phyloP scores from a whole-genome alignment of 2,113 vertebrate genomes.

The Lamprotornis superbus region DNA sequence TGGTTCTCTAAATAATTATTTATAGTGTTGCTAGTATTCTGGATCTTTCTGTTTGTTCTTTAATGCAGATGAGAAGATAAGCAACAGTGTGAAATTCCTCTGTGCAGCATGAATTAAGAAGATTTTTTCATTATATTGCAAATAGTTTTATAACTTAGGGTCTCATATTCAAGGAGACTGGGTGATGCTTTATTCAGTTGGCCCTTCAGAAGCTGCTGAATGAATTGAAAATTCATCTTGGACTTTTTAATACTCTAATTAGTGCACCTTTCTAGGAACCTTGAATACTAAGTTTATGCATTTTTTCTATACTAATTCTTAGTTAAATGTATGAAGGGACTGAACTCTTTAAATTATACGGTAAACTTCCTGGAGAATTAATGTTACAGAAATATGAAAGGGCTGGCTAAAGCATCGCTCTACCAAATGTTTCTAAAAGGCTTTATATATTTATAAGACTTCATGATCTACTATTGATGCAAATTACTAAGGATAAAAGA shows the following conservation, averaged over 20 bases:
- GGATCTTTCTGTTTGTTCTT: neutral
- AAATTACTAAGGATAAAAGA: slow-evolving; percentile 61
- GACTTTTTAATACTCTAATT: neutral
- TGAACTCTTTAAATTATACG: neutral
- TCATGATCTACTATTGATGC: slow-evolving; percentile 57
- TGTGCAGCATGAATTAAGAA: neutral
- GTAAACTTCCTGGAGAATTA: slow-evolving; percentile 44
- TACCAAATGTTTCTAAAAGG: slow-evolving; percentile 64
- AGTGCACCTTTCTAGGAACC: neutral
- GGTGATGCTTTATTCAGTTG: slow-evolving; percentile 1
- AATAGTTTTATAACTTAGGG: neutral
- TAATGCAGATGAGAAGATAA: neutral
- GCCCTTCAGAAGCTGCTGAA: neutral
- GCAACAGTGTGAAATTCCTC: neutral
- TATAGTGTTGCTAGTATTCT: neutral
- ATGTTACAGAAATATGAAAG: slow-evolving; percentile 43
- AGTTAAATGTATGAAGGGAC: slow-evolving; percentile 18
- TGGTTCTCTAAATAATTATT: neutral
- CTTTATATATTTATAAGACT: slow-evolving; percentile 66
- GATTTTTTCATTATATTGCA: neutral
- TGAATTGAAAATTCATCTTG: slow-evolving; percentile 14
- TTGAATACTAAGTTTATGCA: neutral
- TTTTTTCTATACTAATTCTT: neutral
- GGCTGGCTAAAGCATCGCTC: slow-evolving; percentile 14
- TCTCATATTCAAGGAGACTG: neutral